Percentiles rank a stretch among this genome's conserved stretches.
Evolutionary conservation across 1,140 invertebrate genomes (phyloP).

Genomic region (Pseudomyrmex gracilis): DNA sequence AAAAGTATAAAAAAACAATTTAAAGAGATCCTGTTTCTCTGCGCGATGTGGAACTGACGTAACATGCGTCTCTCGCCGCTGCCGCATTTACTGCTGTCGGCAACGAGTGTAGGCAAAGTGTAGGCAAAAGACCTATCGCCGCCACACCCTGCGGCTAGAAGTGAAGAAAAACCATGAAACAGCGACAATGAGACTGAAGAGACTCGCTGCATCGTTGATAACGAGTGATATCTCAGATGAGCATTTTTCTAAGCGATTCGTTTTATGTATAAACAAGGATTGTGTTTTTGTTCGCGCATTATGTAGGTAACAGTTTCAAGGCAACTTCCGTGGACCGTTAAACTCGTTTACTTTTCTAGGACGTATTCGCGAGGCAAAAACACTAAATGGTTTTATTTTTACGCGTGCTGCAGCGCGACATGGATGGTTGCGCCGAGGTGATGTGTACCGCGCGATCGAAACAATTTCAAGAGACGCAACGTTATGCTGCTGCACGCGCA

Average conservation of each 20-base stretch:
- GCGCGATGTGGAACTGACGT: constrained; percentile 20
- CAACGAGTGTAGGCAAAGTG: constrained; percentile 60
- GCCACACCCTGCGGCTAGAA: constrained; percentile 68
- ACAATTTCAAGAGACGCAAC: constrained; percentile 4
- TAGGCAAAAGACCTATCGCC: constrained; percentile 65
- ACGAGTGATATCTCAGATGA: constrained; percentile 11
- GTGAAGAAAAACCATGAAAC: constrained; percentile 30
- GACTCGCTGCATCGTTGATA: constrained; percentile 17
- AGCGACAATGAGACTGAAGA: not conserved
- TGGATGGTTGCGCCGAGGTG: not conserved
- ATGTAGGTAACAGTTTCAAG: constrained; percentile 42
- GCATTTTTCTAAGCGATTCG: constrained; percentile 4
- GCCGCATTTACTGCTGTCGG: constrained; percentile 7
- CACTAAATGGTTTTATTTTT: not conserved
- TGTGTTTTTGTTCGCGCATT: constrained; percentile 25
- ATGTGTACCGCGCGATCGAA: not conserved
- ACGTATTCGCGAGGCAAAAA: not conserved
- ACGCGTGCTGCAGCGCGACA: no score
- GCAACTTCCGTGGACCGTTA: constrained; percentile 30
- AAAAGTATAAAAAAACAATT: not conserved
- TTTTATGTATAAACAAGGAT: constrained; percentile 24
- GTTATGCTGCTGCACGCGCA: not conserved
- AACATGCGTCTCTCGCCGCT: constrained; percentile 34
- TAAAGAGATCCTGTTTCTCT: not conserved
- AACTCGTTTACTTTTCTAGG: constrained; percentile 18